A percentile compares a stretch with the other conserved stretches of the same genome.
phyloP scores from a whole-genome alignment of 2,888 invertebrate species.

The Craniophora ligustri region DNA sequence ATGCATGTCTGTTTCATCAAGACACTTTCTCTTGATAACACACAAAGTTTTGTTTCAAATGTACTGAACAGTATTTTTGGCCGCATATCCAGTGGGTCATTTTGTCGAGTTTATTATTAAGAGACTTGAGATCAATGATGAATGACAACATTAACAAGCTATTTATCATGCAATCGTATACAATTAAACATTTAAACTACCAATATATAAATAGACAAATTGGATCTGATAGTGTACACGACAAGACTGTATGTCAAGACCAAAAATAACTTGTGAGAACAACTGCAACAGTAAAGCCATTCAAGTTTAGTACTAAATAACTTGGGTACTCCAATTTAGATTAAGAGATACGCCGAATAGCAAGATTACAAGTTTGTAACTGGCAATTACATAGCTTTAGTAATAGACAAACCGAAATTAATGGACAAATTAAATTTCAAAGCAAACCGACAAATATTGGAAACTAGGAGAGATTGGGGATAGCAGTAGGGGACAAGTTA shows the following conservation, averaged over 20 bases:
- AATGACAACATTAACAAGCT: too few species aligned
- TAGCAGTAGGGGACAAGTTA: conserved; percentile 59
- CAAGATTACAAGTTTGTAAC: conserved; percentile 55
- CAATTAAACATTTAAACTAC: too few species aligned
- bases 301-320: conserved; percentile 44
- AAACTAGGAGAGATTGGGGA: conserved; percentile 62
- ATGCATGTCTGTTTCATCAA: conserved; percentile 11
- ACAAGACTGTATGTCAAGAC: background rate
- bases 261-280: conserved; percentile 12
- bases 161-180: too few species aligned
- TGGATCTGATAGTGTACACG: too few species aligned
- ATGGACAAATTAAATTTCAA: conserved; percentile 69
- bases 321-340: conserved; percentile 37
- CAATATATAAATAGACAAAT: too few species aligned
- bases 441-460: conserved; percentile 68
- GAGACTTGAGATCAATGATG: too few species aligned
- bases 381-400: conserved; percentile 51
- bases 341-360: conserved; percentile 40
- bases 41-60: background rate
- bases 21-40: conserved; percentile 24
- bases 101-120: too few species aligned
- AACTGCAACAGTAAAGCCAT: conserved; percentile 23
- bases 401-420: conserved; percentile 67
- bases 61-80: too few species aligned
- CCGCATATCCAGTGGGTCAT: too few species aligned